Evolutionary conservation across 2,113 vertebrate genomes (phyloP), one percentile per base, ranked within the genome.

Genomic region (Nyctibius bracteatus): DNA sequence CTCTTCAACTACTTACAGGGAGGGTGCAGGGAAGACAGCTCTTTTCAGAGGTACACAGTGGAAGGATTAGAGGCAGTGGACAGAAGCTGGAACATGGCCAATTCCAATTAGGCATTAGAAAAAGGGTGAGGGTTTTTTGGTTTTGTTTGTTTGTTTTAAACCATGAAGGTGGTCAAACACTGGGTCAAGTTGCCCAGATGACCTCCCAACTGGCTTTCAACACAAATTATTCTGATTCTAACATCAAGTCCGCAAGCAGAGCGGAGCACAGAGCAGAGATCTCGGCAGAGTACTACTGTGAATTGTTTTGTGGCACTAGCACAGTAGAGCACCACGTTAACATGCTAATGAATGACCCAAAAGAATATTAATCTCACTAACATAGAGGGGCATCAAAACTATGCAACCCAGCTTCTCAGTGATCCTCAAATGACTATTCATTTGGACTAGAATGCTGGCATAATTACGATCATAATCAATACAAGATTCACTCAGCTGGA

Each of bases 391-490:
- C 46, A 94, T 18, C 52, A 71, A 62, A 91, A 90, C 18, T 12
- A 44, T 0, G 4, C 21, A 91, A 66, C 25, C 20, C 73, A 79
- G 59, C 51, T 84, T 79, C 51, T 35, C 27, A 2, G 22, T 44
- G 24, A 82, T 66, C 47, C 37, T 74, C 90, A 59, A 63, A 59
- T 8, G 17, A 39, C 39, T 57, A 39, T 59, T 81, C 9, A 84
- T 46, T 71, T 81, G 47, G 72, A 66, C 37, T 81, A 74, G 72
- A 94, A 74, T 52, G 59, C 22, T 13, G 62, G 28, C 41, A 72
- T 85, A 91, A 81, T 84, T 72, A 75, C 12, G 6, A 68, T 68
- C 33, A 63, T 81, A 95, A 90, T 67, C 88, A 94, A 95, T 74
- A 54, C 23, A 92, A 71, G 63, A 59, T 62, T 66, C 55, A 77